Percentiles rank a stretch among this genome's conserved stretches.
These are phyloP conservation scores for Gavialis gangeticus DNA, from an alignment of 2,113 vertebrate species.

Conservation along the genomic window DNA sequence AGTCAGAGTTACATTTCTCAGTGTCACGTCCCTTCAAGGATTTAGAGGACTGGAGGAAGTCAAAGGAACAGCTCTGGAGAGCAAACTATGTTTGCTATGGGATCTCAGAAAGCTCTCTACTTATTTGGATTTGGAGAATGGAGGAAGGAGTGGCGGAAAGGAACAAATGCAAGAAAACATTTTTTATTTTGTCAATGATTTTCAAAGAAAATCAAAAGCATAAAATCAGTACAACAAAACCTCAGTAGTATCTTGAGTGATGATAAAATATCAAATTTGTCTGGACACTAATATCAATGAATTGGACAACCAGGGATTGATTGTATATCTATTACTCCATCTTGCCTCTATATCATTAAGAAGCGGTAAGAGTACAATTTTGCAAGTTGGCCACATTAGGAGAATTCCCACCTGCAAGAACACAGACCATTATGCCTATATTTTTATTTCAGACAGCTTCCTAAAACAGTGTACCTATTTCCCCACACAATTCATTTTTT, in stretches of 20 bases:
- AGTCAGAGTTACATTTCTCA: background rate
- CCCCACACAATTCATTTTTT: background rate
- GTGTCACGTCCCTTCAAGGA: background rate
- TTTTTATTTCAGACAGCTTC: too few relatives aligned
- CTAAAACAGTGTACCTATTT: background rate
- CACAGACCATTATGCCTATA: too few relatives aligned
- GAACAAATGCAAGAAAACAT: background rate
- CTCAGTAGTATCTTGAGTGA: too few relatives aligned
- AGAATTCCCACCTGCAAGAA: background rate
- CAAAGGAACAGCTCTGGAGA: background rate
- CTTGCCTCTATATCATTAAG: background rate
- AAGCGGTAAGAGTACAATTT: background rate
- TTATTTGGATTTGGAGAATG: background rate
- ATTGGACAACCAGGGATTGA: background rate
- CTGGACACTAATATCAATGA: background rate
- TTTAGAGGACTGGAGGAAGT: too few relatives aligned
- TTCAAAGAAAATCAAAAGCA: too few relatives aligned
- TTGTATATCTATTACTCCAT: background rate
- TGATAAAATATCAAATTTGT: too few relatives aligned
- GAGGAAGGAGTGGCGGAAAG: background rate
- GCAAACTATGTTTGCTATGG: too few relatives aligned
- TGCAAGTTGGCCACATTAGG: background rate
- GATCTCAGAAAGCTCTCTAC: background rate
- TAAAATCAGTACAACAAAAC: too few relatives aligned
- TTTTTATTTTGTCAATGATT: background rate